Conservation (phyloP, 1,140 invertebrate species). For the Ips nitidus region DNA sequence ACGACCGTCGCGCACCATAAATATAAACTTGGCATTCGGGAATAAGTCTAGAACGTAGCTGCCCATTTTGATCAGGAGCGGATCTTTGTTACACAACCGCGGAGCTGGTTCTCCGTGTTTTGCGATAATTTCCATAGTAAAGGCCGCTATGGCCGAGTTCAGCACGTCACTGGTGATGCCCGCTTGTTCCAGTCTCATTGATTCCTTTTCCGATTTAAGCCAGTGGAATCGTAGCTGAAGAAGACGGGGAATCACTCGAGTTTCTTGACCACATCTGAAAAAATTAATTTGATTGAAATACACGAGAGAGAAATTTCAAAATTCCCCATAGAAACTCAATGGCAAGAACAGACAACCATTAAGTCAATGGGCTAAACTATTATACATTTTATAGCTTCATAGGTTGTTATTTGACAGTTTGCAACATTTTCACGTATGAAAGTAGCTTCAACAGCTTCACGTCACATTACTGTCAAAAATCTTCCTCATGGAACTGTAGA, state of each 20-base stretch:
- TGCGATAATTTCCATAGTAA: conserved; percentile 95
- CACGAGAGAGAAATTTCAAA: background rate
- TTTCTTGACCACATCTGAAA: conserved; percentile 94
- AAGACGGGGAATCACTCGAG: conserved; percentile 92
- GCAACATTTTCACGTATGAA: too few species aligned
- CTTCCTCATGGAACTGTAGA: too few species aligned
- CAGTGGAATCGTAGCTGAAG: conserved; percentile 90
- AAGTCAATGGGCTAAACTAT: too few species aligned
- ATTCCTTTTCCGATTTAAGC: conserved; percentile 90
- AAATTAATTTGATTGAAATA: conserved; percentile 5
- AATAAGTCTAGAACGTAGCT: conserved; percentile 78
- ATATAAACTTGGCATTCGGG: conserved; percentile 91
- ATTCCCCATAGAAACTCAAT: too few species aligned
- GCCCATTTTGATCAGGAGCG: conserved; percentile 94
- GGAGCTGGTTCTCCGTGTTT: conserved; percentile 93
- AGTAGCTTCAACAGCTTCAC: too few species aligned
- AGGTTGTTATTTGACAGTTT: too few species aligned
- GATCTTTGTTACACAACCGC: conserved; percentile 97
- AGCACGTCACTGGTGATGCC: conserved; percentile 91
- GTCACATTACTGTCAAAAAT: too few species aligned
- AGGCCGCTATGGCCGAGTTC: conserved; percentile 93
- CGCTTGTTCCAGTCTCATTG: conserved; percentile 85
- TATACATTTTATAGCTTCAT: too few species aligned
- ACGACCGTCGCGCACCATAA: conserved; percentile 95
- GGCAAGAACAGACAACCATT: too few species aligned